phyloP scores from a whole-genome alignment of 2,113 vertebrate species.

The Rafetus swinhoei region DNA sequence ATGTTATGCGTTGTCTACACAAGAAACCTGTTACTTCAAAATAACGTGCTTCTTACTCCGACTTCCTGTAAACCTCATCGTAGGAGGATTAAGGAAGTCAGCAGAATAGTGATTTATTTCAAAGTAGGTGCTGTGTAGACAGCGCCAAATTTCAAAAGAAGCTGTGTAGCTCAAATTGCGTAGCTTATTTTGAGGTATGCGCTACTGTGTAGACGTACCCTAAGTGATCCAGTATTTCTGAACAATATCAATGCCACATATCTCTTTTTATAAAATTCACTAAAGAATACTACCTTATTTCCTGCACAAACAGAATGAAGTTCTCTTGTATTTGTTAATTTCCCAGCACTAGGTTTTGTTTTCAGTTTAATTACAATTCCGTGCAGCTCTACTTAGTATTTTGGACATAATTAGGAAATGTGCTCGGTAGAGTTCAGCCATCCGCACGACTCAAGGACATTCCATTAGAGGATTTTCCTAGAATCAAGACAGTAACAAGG shows the following conservation, averaged over 20 bases:
- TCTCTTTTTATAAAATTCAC: not conserved
- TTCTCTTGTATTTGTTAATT: not conserved
- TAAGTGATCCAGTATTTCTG: not conserved
- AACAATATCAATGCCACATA: not conserved
- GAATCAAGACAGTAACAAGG: rapidly evolving
- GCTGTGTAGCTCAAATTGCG: no score
- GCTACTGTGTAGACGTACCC: no score
- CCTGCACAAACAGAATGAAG: not conserved
- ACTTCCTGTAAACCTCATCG: no score
- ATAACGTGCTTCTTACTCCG: no score
- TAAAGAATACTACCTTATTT: slow-evolving; percentile 16
- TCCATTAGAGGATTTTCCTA: not conserved
- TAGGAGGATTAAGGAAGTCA: no score
- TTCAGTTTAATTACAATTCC: slow-evolving; percentile 30
- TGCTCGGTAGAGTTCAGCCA: not conserved
- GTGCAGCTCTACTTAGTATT: slow-evolving; percentile 33
- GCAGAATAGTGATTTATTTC: no score
- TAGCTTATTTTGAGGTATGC: no score
- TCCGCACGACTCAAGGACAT: not conserved
- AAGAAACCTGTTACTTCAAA: no score
- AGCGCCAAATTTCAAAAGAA: no score
- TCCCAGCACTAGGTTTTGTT: not conserved
- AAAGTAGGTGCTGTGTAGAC: no score
- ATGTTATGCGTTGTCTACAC: no score
- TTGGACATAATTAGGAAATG: not conserved